These are phyloP conservation scores for Rana temporaria DNA, from an alignment of 2,113 vertebrate genomes.

Conservation along the genomic window DNA sequence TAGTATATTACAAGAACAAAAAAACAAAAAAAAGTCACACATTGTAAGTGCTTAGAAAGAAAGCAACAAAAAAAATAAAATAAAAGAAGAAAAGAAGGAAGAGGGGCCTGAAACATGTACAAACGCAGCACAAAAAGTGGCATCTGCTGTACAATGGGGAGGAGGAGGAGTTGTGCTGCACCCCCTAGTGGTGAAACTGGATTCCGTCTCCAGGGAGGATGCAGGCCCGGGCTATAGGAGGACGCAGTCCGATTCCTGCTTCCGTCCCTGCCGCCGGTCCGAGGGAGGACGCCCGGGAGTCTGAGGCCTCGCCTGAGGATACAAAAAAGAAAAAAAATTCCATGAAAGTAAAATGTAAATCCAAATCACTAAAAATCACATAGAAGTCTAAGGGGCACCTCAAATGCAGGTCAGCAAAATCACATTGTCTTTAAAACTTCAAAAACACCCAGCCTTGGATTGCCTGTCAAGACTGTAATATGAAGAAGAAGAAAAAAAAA, in stretches of 20 bases:
- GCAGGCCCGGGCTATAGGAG: slow-evolving; percentile 62
- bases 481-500: too few species aligned
- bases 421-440: too few species aligned
- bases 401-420: too few species aligned
- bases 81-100: too few species aligned
- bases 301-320: slow-evolving; percentile 76
- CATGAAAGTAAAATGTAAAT: too few species aligned
- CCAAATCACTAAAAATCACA: too few species aligned
- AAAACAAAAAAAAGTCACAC: neutral
- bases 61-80: too few species aligned
- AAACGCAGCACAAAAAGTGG: neutral
- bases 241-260: slow-evolving; percentile 78
- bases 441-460: too few species aligned
- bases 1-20: slow-evolving; percentile 11
- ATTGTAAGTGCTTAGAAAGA: slow-evolving; percentile 14
- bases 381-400: too few species aligned
- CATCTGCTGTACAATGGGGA: neutral
- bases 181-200: neutral
- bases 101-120: neutral
- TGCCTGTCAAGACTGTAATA: too few species aligned
- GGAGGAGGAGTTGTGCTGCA: neutral
- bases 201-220: neutral
- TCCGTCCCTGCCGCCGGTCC: slow-evolving; percentile 72
- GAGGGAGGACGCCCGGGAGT: slow-evolving; percentile 60
- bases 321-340: too few species aligned